Evolutionary conservation across 2,888 invertebrate genomes (phyloP).

Genomic region (Pachymerium ferrugineum): DNA sequence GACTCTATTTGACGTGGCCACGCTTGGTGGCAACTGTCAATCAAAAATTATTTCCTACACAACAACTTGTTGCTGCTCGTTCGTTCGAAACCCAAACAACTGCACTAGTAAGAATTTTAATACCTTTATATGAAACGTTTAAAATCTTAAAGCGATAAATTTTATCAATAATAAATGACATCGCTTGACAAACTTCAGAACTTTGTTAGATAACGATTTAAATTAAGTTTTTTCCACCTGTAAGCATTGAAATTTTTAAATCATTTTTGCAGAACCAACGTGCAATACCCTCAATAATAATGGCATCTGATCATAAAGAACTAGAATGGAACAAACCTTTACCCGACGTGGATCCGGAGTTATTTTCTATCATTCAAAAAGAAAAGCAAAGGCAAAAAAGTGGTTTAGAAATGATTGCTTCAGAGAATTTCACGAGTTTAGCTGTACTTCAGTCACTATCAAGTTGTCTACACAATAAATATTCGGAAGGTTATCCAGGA

Average conservation of each 20-base stretch:
- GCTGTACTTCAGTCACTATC: conserved; percentile 49
- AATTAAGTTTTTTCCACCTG: too few species aligned
- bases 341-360: conserved; percentile 76
- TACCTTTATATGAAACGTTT: neutral
- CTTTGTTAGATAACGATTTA: too few species aligned
- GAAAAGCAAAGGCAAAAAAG: conserved; percentile 78
- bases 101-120: neutral
- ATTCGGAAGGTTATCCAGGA: conserved; percentile 57
- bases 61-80: neutral
- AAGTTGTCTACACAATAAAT: conserved; percentile 56
- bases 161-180: too few species aligned
- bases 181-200: too few species aligned
- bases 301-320: neutral
- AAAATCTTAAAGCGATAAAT: neutral
- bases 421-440: conserved; percentile 57
- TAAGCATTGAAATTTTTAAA: too few species aligned
- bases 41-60: neutral
- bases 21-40: neutral
- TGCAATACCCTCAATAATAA: neutral
- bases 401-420: conserved; percentile 94
- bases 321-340: conserved; percentile 38
- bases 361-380: conserved; percentile 70
- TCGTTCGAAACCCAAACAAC: too few species aligned
- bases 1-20: neutral
- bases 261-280: neutral